Evolutionary conservation across 2,888 invertebrate genomes (phyloP).

Genomic region (Uropetala carovei): DNA sequence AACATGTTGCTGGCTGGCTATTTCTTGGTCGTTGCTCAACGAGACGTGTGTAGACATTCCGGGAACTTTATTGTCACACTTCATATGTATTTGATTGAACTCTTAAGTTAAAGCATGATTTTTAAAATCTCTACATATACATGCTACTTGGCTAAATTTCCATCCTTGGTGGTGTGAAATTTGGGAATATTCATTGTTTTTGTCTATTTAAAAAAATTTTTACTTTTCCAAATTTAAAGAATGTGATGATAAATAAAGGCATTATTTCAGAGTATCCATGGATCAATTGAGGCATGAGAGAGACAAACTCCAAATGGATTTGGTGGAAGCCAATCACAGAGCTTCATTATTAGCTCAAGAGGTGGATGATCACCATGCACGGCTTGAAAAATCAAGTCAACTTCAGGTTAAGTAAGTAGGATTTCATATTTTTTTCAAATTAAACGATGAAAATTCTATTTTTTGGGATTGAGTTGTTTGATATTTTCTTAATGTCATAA

Average conservation of each 20-base stretch:
- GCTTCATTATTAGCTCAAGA: conserved; percentile 90
- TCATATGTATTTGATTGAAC: no score
- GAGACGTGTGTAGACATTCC: no score
- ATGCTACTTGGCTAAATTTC: no score
- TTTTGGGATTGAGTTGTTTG: no score
- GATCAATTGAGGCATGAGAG: conserved; percentile 86
- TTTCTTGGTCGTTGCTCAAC: no score
- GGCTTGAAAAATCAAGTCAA: conserved; percentile 86
- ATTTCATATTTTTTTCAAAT: not conserved
- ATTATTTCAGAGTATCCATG: conserved; percentile 74
- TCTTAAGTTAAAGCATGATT: no score
- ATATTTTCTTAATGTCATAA: no score
- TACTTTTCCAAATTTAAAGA: conserved; percentile 66
- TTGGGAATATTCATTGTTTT: conserved; percentile 50
- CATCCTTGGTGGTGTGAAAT: no score
- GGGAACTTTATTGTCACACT: no score
- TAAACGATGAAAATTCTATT: no score
- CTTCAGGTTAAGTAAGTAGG: conserved; percentile 79
- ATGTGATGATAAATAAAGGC: not conserved
- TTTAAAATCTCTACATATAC: no score
- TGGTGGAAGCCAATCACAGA: conserved; percentile 88
- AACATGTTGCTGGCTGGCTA: no score
- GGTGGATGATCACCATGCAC: conserved; percentile 92
- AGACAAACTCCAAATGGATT: conserved; percentile 87
- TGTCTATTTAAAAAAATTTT: conserved; percentile 42